Percentiles rank a stretch among this genome's conserved stretches.
These are phyloP conservation scores for Harpegnathos saltator DNA, from an alignment of 1,140 invertebrate genomes.

Conservation along the genomic window DNA sequence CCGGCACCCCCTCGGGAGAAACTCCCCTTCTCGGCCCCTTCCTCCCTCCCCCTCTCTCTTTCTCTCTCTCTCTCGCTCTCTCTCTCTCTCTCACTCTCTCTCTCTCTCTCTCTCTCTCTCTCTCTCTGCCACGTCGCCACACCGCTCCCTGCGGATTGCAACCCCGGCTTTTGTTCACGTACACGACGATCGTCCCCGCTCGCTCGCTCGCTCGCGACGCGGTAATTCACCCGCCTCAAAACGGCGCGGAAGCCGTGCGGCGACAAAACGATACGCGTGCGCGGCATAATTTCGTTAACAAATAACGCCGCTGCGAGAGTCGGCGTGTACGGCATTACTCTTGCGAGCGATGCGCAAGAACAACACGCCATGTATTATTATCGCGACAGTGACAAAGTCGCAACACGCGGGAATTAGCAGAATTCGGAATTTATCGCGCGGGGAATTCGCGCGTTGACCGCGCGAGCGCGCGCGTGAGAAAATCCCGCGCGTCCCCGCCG, in stretches of 20 bases:
- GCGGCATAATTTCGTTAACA: slow-evolving; percentile 60
- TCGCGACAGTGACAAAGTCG: slow-evolving; percentile 24
- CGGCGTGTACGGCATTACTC: slow-evolving; percentile 29
- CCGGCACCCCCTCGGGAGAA: background rate
- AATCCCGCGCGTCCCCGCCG: background rate
- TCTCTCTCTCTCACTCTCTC: too few relatives aligned
- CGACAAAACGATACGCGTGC: slow-evolving; percentile 54
- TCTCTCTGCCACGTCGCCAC: too few relatives aligned
- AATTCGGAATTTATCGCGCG: slow-evolving; percentile 18
- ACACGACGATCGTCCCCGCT: slow-evolving; percentile 19
- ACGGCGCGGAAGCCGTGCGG: slow-evolving; percentile 19
- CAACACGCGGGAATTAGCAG: slow-evolving; percentile 29
- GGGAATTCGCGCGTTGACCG: background rate
- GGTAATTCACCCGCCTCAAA: slow-evolving; percentile 48
- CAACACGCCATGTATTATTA: slow-evolving; percentile 43
- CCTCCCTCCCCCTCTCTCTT: background rate
- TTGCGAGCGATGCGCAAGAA: slow-evolving; percentile 36
- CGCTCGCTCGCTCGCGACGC: slow-evolving; percentile 2
- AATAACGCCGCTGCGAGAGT: slow-evolving; percentile 39
- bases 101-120: too few relatives aligned
- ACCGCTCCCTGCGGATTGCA: slow-evolving; percentile 14
- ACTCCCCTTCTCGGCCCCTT: too few relatives aligned
- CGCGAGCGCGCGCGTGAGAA: background rate
- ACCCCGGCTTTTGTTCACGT: slow-evolving; percentile 48
- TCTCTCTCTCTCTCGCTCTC: too few relatives aligned